Evolutionary conservation across 1,140 invertebrate species (phyloP), one percentile per base, ranked within the genome.

Genomic region (Caenorhabditis remanei): DNA sequence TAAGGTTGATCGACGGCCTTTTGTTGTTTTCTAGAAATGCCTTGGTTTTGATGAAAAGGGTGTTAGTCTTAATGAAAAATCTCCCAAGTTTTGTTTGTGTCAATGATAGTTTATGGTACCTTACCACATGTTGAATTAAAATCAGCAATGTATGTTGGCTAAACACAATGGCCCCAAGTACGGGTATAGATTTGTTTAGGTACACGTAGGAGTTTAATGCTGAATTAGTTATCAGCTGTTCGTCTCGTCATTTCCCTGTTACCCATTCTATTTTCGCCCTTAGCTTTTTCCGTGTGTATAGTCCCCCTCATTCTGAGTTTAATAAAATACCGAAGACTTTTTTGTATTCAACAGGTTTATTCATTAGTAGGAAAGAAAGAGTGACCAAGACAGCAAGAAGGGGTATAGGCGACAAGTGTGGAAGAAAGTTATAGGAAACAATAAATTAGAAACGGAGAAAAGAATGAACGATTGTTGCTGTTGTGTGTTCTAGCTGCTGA

Each of bases 281-380:
- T 2, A 32, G 32, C 32, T 32, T 32, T n/a, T 32, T 32, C 32
- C 32, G 32, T 32, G 2, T 32, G 32, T 32, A 2, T 32, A 2
- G 32, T 1, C 32, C 32, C 32, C 32, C 32, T 1, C 32, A 32
- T 32, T 32, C 32, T 32, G 32, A 32, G 2, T 1, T 32, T 2
- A 32, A 32, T 0, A 32, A 32, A 32, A 32, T 32, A 32, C 32
- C 32, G 2, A 32, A 32, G 32, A 9, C 13, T 3, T 16, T 4
- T 43, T 71, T 71, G 24, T 46, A 48, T 32, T 79, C 71, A 79
- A 79, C 71, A 79, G 71, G n/a, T 79, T 79, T 50, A 79, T 79
- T 79, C 4, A 24, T 50, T 50, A 79, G 43, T 24, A 79, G 71
- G 46, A 50, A 46, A 79, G 21, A 21, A 50, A 79, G 43, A 79